A percentile compares a stretch with the other conserved stretches of the same genome.
phyloP scores from a whole-genome alignment of 2,113 vertebrate genomes.

The Thymallus thymallus region DNA sequence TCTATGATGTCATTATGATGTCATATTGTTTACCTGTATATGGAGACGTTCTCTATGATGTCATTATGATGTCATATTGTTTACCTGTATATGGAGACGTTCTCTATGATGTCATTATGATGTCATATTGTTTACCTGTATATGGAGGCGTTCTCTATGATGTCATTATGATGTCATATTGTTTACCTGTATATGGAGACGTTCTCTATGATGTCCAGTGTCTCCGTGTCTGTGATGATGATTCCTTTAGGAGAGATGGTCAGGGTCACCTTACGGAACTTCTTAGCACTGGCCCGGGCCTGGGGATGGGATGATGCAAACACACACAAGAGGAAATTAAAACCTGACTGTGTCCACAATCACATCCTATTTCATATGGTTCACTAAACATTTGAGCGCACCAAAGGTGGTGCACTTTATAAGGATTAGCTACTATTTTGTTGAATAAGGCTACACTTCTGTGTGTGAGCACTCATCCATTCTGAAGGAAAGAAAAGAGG shows the following conservation, averaged over 20 bases:
- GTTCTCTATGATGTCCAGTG: slow-evolving; percentile 80
- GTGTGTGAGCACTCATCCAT: too few relatives aligned
- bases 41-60: neutral
- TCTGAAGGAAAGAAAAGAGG: too few relatives aligned
- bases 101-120: neutral
- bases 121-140: slow-evolving; percentile 3
- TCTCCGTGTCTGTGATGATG: slow-evolving; percentile 83
- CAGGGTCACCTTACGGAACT: slow-evolving; percentile 87
- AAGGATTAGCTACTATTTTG: neutral
- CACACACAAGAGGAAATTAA: neutral
- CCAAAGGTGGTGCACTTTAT: too few relatives aligned
- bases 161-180: neutral
- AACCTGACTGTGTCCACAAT: neutral
- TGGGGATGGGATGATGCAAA: slow-evolving; percentile 43
- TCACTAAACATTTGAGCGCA: too few relatives aligned
- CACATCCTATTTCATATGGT: too few relatives aligned
- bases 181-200: slow-evolving; percentile 88
- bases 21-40: neutral
- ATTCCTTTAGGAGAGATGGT: slow-evolving; percentile 86
- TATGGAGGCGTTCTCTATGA: neutral
- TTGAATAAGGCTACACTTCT: too few relatives aligned
- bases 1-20: too few relatives aligned
- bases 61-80: neutral
- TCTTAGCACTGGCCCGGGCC: slow-evolving; percentile 83
- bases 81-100: neutral